A percentile compares a stretch with the other conserved stretches of the same genome.
Evolutionary conservation across 2,797 vertebrate genomes (phyloP).

Genomic region (Chrosomus eos): DNA sequence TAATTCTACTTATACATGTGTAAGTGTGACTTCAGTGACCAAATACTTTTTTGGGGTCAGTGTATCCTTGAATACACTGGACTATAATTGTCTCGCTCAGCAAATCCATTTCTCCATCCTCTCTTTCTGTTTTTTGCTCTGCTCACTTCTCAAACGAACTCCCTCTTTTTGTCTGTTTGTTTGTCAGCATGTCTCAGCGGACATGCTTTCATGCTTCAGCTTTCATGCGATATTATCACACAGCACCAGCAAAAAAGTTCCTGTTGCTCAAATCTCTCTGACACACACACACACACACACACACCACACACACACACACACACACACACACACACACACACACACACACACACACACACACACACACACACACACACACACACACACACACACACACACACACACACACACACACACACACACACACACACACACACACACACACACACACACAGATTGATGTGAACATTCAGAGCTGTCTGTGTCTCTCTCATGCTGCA

Average conservation of each 20-base stretch:
- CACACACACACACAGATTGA: constrained; percentile 28
- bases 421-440: constrained; percentile 36
- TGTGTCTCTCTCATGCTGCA: constrained; percentile 42
- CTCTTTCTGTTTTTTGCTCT: background rate
- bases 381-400: constrained; percentile 32
- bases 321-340: constrained; percentile 32
- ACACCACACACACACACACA: background rate
- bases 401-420: constrained; percentile 29
- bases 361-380: constrained; percentile 27
- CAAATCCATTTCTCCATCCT: background rate
- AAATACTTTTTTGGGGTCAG: background rate
- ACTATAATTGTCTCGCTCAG: background rate
- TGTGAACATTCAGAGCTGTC: constrained; percentile 53
- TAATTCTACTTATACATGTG: background rate
- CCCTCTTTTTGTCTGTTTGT: constrained; percentile 31
- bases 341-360: constrained; percentile 38
- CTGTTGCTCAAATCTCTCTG: constrained; percentile 39
- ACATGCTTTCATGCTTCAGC: constrained; percentile 30
- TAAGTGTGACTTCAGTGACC: background rate
- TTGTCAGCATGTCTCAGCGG: constrained; percentile 35
- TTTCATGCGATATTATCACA: constrained; percentile 67
- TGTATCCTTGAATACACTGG: background rate
- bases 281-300: constrained; percentile 36
- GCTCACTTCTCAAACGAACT: constrained; percentile 32
- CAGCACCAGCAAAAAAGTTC: constrained; percentile 42